Base-by-base conservation (phyloP, 2,888 invertebrate species). In the Silvanus unidentatus region DNA sequence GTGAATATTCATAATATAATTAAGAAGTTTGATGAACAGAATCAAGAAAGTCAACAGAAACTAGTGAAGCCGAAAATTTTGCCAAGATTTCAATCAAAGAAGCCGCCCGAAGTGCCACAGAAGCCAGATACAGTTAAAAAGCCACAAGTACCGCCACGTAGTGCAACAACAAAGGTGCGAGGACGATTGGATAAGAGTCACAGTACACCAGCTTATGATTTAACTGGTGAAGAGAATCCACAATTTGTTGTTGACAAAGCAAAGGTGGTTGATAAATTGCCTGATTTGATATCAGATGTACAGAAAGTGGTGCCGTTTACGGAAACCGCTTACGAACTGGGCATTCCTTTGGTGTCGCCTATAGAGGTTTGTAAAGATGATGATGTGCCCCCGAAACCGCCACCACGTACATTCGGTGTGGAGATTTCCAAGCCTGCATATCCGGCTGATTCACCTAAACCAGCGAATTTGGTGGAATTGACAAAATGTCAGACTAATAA, bases 151-250 rank as follows among this genome's bases (percentile, higher is more conserved):
- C 66, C 69, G 16, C 71, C 71, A 1, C 59, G 60, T 40, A 62
- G 63, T 40, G 55, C 57, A 4, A 64, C 62, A 2, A 62, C 58
- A 1, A 65, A 63, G 50, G 44, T 64, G 37, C 66, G 77, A 22
- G 83, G 82, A 1, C 78, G 79, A 51, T 72, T 88, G 40, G 88
- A 89, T 72, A 88, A 89, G 71, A 84, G 84, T 58, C 81, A 85
- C 66, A 88, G 88, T 54, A 86, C 88, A n/a, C 88, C 88, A 1
- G 86, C 87, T 0, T 88, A 88, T 69, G 87, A 87, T 69, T 57
- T 67, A 28, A 63, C 64, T n/a, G 65, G 58, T 39, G 58, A 56
- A 48, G 58, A 55, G 45, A 41, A 37, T 12, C 14, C 40, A 8
- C n/a, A 32, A 39, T 41, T 34, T 28, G 40, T 30, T 13, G 9